Conservation (phyloP, 2,888 invertebrate genomes). For the Sarcophaga caerulescens region DNA sequence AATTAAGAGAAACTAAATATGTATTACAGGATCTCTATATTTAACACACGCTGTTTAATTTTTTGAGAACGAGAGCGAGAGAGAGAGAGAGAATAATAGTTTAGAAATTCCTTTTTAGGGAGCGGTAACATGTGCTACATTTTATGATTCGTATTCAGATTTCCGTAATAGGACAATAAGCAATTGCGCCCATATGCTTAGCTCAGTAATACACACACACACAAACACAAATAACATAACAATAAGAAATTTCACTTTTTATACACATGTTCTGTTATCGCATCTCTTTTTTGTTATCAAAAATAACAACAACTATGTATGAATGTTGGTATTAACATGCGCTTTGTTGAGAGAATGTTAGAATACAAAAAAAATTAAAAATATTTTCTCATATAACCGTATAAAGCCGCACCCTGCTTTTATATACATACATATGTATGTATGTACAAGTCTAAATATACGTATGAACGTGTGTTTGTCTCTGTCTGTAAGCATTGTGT, state of each 20-base stretch:
- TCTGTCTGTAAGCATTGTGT: not conserved
- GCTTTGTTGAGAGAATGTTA: not conserved
- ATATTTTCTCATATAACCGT: slow-evolving; percentile 25
- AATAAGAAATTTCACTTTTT: slow-evolving; percentile 58
- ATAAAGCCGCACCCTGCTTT: slow-evolving; percentile 58
- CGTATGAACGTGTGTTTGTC: not conserved
- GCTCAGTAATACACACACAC: not conserved
- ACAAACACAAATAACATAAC: not conserved
- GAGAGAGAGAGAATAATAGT: not conserved
- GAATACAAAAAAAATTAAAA: slow-evolving; percentile 4
- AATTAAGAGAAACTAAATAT: not conserved
- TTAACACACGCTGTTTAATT: not conserved
- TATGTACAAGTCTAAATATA: not conserved
- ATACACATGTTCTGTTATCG: slow-evolving; percentile 14
- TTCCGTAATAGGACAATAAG: not conserved
- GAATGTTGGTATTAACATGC: slow-evolving; percentile 25
- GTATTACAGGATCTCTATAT: not conserved
- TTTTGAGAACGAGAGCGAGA: not conserved
- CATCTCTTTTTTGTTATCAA: not conserved
- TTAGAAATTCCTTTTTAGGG: not conserved
- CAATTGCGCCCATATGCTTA: not conserved
- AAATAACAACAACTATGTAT: not conserved
- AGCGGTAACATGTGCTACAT: slow-evolving; percentile 15
- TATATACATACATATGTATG: slow-evolving; percentile 6
- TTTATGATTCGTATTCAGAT: not conserved